These are phyloP conservation scores for Spodoptera littoralis DNA, from an alignment of 2,888 invertebrate species.

Conservation along the genomic window DNA sequence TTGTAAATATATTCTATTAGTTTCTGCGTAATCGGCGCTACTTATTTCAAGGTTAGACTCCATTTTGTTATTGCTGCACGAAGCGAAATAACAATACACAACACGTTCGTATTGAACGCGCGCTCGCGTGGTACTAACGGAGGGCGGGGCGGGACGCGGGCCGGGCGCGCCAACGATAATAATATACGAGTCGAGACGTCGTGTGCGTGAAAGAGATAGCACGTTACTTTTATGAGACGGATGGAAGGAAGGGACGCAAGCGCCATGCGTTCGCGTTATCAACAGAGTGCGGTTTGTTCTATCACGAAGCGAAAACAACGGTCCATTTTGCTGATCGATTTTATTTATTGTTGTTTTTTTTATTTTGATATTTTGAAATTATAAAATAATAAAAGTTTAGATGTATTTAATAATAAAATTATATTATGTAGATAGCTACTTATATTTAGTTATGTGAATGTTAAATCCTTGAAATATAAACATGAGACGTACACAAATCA, in stretches of 20 bases:
- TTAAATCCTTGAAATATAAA: too few relatives aligned
- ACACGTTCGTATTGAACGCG: slow-evolving; percentile 18
- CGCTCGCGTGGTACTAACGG: slow-evolving; percentile 10
- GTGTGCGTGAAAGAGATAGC: slow-evolving; percentile 23
- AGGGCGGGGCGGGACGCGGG: not conserved
- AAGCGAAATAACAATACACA: too few relatives aligned
- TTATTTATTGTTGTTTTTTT: too few relatives aligned
- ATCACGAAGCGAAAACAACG: too few relatives aligned
- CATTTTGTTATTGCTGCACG: slow-evolving; percentile 25
- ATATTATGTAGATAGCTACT: not conserved
- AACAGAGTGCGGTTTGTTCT: too few relatives aligned
- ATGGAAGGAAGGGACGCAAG: not conserved
- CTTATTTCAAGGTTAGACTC: not conserved
- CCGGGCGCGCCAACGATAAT: too few relatives aligned
- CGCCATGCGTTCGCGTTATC: too few relatives aligned
- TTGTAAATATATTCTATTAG: slow-evolving; percentile 1
- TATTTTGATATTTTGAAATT: too few relatives aligned
- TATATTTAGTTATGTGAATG: not conserved
- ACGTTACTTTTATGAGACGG: not conserved
- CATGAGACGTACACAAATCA: not conserved
- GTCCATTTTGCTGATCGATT: too few relatives aligned
- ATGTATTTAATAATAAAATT: too few relatives aligned
- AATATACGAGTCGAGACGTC: not conserved
- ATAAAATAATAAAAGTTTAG: not conserved
- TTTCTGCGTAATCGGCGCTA: slow-evolving; percentile 4